phyloP scores from a whole-genome alignment of 2,113 vertebrate species.

The Nymphicus hollandicus region DNA sequence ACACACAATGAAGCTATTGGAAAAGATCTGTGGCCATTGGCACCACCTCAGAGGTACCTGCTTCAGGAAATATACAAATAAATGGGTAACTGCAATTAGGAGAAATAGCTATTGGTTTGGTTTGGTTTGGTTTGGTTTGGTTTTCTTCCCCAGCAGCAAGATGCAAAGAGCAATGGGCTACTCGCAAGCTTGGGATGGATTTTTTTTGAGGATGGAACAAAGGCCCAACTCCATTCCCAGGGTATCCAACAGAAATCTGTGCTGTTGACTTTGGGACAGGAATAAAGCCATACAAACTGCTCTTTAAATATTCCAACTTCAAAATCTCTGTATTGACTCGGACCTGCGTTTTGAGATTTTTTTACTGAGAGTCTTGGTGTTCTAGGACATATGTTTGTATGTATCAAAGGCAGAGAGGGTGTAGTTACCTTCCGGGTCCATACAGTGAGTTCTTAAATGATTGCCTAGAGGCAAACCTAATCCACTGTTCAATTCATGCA shows the following conservation, averaged over 20 bases:
- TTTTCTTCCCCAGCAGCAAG: neutral
- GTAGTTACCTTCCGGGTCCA: neutral
- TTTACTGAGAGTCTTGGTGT: neutral
- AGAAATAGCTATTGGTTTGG: neutral
- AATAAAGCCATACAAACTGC: neutral
- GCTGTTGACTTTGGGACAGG: neutral
- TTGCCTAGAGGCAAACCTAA: neutral
- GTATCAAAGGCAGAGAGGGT: neutral
- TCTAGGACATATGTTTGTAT: rapidly evolving
- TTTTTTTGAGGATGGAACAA: neutral
- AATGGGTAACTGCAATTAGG: neutral
- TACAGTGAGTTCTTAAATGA: neutral
- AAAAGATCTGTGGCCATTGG: neutral
- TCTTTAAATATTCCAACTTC: neutral
- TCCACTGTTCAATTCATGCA: neutral
- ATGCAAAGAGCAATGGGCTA: neutral
- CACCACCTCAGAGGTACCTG: neutral
- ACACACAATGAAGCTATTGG: neutral
- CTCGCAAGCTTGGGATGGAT: neutral
- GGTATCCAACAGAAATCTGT: neutral
- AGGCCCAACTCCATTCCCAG: neutral
- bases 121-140: too few relatives aligned
- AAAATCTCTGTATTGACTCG: neutral
- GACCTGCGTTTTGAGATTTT: neutral
- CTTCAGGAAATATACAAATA: neutral